Percentiles rank a stretch among this genome's conserved stretches.
These are phyloP conservation scores for Oedothorax gibbosus DNA, from an alignment of 1,140 invertebrate species.

Conservation along the genomic window DNA sequence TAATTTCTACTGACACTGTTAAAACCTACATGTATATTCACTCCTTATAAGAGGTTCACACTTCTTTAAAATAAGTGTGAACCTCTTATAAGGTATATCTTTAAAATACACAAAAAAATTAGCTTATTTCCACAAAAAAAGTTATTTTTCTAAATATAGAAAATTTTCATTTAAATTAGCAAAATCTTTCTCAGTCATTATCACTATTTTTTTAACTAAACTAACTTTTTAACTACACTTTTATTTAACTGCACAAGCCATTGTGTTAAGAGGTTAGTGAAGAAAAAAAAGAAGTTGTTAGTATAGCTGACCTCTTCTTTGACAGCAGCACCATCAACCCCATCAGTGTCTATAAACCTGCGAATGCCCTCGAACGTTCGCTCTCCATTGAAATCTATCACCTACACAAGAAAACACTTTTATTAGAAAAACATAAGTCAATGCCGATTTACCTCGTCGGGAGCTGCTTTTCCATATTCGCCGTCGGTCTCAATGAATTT, in stretches of 20 bases:
- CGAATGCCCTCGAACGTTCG: constrained; percentile 91
- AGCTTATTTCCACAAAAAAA: too few relatives aligned
- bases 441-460: constrained; percentile 72
- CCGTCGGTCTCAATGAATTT: constrained; percentile 91
- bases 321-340: constrained; percentile 75
- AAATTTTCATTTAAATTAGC: too few relatives aligned
- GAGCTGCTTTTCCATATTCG: constrained; percentile 75
- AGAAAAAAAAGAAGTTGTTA: constrained; percentile 33
- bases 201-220: too few relatives aligned
- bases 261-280: constrained; percentile 1
- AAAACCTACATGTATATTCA: too few relatives aligned
- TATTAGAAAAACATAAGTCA: neutral
- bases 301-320: constrained; percentile 72
- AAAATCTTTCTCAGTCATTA: too few relatives aligned
- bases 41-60: too few relatives aligned
- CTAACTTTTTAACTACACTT: too few relatives aligned
- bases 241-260: neutral
- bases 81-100: too few relatives aligned
- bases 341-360: constrained; percentile 90
- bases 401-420: constrained; percentile 68
- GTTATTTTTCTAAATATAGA: too few relatives aligned
- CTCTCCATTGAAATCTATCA: constrained; percentile 93
- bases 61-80: too few relatives aligned
- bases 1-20: too few relatives aligned
- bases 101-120: too few relatives aligned